A percentile compares a stretch with the other conserved stretches of the same genome.
Evolutionary conservation across 1,140 invertebrate species (phyloP).

Genomic region (Drosophila murphyi): DNA sequence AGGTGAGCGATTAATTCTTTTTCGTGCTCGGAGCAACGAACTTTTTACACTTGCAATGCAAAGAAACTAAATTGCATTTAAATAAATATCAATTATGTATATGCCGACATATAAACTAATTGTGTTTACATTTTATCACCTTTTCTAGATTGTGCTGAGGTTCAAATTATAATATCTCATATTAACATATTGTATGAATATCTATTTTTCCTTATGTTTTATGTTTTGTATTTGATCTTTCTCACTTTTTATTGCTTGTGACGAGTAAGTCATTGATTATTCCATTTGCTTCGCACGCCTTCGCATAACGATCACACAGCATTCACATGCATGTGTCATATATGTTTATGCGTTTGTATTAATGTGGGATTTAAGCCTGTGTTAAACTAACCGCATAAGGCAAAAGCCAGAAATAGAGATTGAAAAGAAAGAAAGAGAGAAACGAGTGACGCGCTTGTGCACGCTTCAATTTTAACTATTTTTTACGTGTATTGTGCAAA

Average conservation of each 20-base stretch:
- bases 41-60: neutral
- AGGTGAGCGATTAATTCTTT: neutral
- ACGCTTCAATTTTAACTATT: slow-evolving; percentile 23
- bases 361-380: slow-evolving; percentile 10
- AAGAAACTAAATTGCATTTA: too few relatives aligned
- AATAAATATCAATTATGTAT: too few relatives aligned
- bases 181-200: neutral
- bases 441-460: neutral
- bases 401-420: slow-evolving; percentile 7
- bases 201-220: slow-evolving; percentile 24
- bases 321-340: neutral
- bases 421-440: slow-evolving; percentile 17
- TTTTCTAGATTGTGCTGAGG: too few relatives aligned
- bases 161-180: too few relatives aligned
- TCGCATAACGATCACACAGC: slow-evolving; percentile 20
- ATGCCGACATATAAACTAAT: too few relatives aligned
- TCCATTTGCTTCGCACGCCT: slow-evolving; percentile 36
- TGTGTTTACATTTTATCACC: too few relatives aligned
- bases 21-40: neutral
- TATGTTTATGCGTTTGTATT: slow-evolving; percentile 18
- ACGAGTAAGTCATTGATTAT: slow-evolving; percentile 36
- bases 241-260: slow-evolving; percentile 9
- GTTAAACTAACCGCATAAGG: slow-evolving; percentile 4
- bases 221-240: slow-evolving; percentile 10
- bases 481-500: slow-evolving; percentile 46